Percentiles rank a stretch among this genome's conserved stretches.
phyloP scores from a whole-genome alignment of 2,797 vertebrate species.

The Enteromius paludinosus region DNA sequence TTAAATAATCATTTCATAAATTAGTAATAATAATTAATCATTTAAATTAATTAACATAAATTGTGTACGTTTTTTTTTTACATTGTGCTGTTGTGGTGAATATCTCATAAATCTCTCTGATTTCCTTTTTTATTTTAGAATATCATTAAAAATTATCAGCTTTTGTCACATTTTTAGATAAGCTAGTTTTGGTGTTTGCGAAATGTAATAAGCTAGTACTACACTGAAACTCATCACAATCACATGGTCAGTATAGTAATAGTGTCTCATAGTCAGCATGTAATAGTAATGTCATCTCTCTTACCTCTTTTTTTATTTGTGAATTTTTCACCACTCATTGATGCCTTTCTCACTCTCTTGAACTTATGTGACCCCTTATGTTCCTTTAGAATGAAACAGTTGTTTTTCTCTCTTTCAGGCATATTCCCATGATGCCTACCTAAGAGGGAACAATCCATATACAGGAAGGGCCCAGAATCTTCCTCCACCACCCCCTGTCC shows the following conservation, averaged over 20 bases:
- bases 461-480: constrained; percentile 90
- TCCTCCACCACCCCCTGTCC: constrained; percentile 90
- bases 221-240: constrained; percentile 1
- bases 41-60: not conserved
- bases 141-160: not conserved
- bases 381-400: constrained; percentile 14
- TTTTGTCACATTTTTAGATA: not conserved
- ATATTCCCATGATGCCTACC: constrained; percentile 96
- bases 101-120: not conserved
- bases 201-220: not conserved
- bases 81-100: not conserved
- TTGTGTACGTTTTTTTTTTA: not conserved
- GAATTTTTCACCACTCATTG: not conserved
- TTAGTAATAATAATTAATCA: not conserved
- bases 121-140: not conserved
- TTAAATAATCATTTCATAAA: not conserved
- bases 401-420: constrained; percentile 76
- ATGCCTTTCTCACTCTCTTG: not conserved
- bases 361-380: not conserved
- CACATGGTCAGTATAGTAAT: not conserved
- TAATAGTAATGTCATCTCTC: not conserved
- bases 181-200: not conserved
- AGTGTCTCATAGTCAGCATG: not conserved
- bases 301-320: not conserved
- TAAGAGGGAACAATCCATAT: constrained; percentile 93